Evolutionary conservation across 2,888 invertebrate genomes (phyloP).

Genomic region (Girardia tigrina): DNA sequence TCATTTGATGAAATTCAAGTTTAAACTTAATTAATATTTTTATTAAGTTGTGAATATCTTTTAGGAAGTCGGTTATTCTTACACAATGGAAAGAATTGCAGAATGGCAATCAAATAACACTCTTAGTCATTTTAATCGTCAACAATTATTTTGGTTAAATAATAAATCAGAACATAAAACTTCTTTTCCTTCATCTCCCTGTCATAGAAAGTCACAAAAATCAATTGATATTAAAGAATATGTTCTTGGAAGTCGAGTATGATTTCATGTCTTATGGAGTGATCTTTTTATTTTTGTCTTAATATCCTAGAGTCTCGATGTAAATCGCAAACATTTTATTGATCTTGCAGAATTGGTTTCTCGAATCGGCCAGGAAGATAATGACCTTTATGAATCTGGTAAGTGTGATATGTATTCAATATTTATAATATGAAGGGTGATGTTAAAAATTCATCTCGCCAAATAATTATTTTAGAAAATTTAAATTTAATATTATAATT

Average conservation of each 20-base stretch:
- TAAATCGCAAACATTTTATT: slow-evolving; percentile 41
- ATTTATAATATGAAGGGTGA: too few relatives aligned
- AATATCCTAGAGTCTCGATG: slow-evolving; percentile 39
- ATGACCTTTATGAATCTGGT: slow-evolving; percentile 27
- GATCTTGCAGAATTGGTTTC: slow-evolving; percentile 49
- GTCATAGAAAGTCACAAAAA: background rate
- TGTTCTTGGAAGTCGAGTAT: slow-evolving; percentile 3
- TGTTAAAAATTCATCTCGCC: too few relatives aligned
- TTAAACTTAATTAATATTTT: slow-evolving; percentile 1
- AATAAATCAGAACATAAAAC: background rate
- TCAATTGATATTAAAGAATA: background rate
- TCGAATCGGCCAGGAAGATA: slow-evolving; percentile 42
- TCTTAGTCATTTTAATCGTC: slow-evolving; percentile 28
- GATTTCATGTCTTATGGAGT: background rate
- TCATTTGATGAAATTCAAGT: slow-evolving; percentile 75
- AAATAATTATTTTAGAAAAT: too few relatives aligned
- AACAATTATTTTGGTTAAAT: background rate
- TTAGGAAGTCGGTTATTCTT: slow-evolving; percentile 49
- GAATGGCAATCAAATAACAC: slow-evolving; percentile 30
- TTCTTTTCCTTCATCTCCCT: background rate
- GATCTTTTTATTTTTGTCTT: slow-evolving; percentile 19
- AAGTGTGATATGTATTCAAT: too few relatives aligned
- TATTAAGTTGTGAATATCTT: slow-evolving; percentile 34
- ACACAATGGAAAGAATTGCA: slow-evolving; percentile 40
- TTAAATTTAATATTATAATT: too few relatives aligned